Evolutionary conservation across 2,113 vertebrate species (phyloP).

Genomic region (Tinamus guttatus): DNA sequence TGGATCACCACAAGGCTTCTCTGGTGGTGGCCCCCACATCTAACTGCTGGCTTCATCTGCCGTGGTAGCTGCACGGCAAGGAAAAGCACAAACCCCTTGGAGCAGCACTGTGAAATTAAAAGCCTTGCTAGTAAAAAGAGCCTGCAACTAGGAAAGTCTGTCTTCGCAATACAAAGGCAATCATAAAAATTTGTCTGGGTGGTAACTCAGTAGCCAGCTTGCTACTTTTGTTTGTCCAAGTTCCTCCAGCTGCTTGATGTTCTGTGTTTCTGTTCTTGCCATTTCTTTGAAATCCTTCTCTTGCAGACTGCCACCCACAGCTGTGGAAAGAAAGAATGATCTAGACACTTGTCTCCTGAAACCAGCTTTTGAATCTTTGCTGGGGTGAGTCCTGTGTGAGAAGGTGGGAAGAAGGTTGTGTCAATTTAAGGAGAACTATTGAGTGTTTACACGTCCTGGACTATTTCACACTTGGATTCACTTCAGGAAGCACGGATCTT

Average conservation of each 20-base stretch:
- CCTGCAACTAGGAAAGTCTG: fast-evolving
- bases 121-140: background rate
- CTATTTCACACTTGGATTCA: background rate
- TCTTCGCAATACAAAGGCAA: background rate
- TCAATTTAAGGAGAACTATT: background rate
- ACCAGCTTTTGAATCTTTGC: conserved; percentile 39
- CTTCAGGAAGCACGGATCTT: background rate
- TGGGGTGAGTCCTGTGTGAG: conserved; percentile 51
- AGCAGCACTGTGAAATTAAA: background rate
- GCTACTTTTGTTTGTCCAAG: background rate
- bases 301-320: conserved; percentile 31
- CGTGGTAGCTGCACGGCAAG: background rate
- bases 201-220: background rate
- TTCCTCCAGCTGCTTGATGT: background rate
- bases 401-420: background rate
- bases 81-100: background rate
- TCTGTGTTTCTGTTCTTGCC: background rate
- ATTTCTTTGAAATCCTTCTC: background rate
- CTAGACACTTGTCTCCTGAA: conserved; percentile 36
- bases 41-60: background rate
- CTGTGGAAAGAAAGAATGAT: background rate
- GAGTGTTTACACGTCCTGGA: background rate
- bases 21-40: background rate
- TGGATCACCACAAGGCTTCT: background rate
- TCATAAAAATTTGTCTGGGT: background rate